These are phyloP conservation scores for Lepidocyrtoides sp. DNA, from an alignment of 2,888 invertebrate species.

Conservation along the genomic window DNA sequence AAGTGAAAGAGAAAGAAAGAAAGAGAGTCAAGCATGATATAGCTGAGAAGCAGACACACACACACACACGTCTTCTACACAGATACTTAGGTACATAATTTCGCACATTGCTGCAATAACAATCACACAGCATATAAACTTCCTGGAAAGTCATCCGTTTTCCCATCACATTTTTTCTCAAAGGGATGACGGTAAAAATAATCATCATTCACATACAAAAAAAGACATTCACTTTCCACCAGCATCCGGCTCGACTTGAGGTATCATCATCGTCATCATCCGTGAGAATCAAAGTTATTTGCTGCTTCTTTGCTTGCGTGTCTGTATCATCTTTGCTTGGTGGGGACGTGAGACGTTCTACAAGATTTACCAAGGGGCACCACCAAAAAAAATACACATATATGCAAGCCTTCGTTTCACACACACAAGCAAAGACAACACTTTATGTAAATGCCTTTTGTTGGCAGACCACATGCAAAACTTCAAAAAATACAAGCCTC, in stretches of 20 bases:
- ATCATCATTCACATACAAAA: constrained; percentile 32
- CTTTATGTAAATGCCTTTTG: background rate
- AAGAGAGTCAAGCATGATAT: constrained; percentile 12
- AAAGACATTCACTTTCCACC: constrained; percentile 10
- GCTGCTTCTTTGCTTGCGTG: background rate
- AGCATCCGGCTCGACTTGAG: constrained; percentile 2
- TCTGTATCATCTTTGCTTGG: background rate
- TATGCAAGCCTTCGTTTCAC: background rate
- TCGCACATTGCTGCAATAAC: background rate
- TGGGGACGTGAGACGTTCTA: background rate
- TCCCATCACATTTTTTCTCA: constrained; percentile 58
- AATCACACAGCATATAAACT: background rate
- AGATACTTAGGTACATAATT: background rate
- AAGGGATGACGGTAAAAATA: constrained; percentile 36
- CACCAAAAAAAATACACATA: too few relatives aligned
- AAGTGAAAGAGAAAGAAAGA: background rate
- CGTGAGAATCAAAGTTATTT: constrained; percentile 1
- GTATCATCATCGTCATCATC: constrained; percentile 2
- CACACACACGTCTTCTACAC: background rate
- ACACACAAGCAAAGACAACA: background rate
- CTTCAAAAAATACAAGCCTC: background rate
- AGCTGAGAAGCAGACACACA: background rate
- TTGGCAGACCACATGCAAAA: too few relatives aligned
- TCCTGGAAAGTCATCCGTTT: constrained; percentile 10
- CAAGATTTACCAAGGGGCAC: background rate